A percentile compares a stretch with the other conserved stretches of the same genome.
phyloP scores from a whole-genome alignment of 2,888 invertebrate genomes.

The Apotomis capreana region DNA sequence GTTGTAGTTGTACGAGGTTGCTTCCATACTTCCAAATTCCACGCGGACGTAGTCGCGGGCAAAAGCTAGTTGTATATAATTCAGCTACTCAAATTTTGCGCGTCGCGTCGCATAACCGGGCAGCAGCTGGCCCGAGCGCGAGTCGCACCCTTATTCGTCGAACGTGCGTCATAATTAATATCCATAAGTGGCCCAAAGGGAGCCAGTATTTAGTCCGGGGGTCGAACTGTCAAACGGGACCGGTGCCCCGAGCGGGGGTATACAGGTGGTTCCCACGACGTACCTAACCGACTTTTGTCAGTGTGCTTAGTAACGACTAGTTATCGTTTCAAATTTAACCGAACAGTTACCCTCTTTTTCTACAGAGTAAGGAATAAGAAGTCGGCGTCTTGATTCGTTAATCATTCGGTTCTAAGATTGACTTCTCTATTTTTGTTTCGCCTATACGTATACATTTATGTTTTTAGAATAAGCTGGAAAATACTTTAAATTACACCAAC shows the following conservation, averaged over 20 bases:
- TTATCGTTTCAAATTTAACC: background rate
- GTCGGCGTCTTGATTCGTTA: no score
- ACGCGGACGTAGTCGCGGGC: no score
- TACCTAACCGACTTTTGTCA: constrained; percentile 21
- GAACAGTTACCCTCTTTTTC: background rate
- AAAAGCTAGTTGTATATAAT: no score
- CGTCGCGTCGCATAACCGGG: background rate
- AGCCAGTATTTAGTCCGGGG: constrained; percentile 33
- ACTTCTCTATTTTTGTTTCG: no score
- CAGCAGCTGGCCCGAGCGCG: background rate
- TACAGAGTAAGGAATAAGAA: no score
- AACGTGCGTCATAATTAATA: constrained; percentile 28
- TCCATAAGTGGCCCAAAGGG: constrained; percentile 42
- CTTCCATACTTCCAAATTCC: no score
- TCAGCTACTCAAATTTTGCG: no score
- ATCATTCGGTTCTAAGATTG: no score
- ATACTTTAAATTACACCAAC: no score
- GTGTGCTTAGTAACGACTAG: constrained; percentile 10
- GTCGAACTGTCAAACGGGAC: constrained; percentile 21
- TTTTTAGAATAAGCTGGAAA: no score
- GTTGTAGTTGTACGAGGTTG: no score
- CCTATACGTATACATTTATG: no score
- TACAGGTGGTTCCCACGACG: constrained; percentile 40
- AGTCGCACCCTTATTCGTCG: constrained; percentile 29
- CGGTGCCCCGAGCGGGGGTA: constrained; percentile 34